Evolutionary conservation across 2,888 invertebrate species (phyloP), one percentile per base, ranked within the genome.

Genomic region (Andricus curvator): DNA sequence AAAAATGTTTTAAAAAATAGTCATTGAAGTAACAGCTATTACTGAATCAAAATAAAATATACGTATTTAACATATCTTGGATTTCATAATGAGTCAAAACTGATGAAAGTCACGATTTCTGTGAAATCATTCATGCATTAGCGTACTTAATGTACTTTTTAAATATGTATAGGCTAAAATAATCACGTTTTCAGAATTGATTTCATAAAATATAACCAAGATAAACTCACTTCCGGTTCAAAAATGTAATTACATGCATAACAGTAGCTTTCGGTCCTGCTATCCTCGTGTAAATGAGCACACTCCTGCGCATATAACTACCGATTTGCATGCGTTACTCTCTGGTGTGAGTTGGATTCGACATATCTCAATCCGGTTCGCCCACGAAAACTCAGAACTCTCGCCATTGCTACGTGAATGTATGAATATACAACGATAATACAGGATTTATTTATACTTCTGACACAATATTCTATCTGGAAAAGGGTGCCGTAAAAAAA

Each of bases 351-450:
- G 87, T 88, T 84, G 88, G 89, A 91, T 90, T 92, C 91, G 91
- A 90, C 90, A 89, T 90, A 89, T 91, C 89, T 88, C 88, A 89
- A 90, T 90, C 92, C 92, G 92, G 92, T 92, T 92, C 91, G 92
- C 92, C 92, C 92, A 92, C 92, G 88, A 88, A 83, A 84, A 85
- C 84, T 81, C 85, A 83, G 83, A 85, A 83, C 86, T 84, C 86
- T 85, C 87, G 80, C 80, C 81, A 83, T 83, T 86, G 84, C 84
- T 85, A 84, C 85, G 84, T 81, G 22, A 60, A 60, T 60, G 84
- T 91, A 92, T 92, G 91, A 92, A 92, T 92, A 92, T 91, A 91
- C 92, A 92, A 92, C 89, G 91, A 91, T 91, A 89, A 88, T 89
- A 84, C 77, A 82, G 86, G 88, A 90, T 91, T 91, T 92, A 92